Base-by-base conservation (phyloP, 2,888 invertebrate genomes). In the Geotrupes spiniger region DNA sequence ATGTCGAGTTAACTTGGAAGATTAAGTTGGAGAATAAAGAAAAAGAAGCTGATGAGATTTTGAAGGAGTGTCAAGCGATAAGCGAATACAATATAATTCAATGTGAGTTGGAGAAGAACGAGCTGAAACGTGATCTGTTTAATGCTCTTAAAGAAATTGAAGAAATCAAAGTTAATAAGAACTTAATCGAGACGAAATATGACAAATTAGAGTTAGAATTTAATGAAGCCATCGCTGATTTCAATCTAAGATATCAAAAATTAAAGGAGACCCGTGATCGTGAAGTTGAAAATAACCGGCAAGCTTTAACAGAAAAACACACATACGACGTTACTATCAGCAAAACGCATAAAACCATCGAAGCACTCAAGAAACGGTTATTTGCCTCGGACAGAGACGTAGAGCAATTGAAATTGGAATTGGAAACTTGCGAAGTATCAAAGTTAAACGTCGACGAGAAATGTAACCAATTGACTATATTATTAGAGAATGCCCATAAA, bases 371-470 rank as follows among this genome's bases (percentile, higher is more conserved):
- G 17, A 74, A 76, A 66, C 72, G 82, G 11, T 64, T 82, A 41
- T 72, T 80, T 39, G 76, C 79, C 58, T 82, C 82, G 2, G 82
- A 82, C 59, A 75, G 72, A 60, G 81, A 81, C 63, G 74, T 82
- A 1, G 81, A 81, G 60, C 75, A 76, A 63, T 67, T 82, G 62
- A 60, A 76, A 75, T 63, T 63, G 70, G 61, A 74, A 62, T 42
- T 74, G 11, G 56, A 63, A 14, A 52, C 51, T 6, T 65, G 63
- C 37, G 73, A 74, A 54, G 53, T 54, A 25, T 62, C 63, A 40
- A 61, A 70, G 10, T 42, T 73, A 1, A 61, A 66, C 16, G 63
- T 59, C 17, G 72, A 73, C 58, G 57, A 56, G 11, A 66, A 65
- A 59, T 63, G 62, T 33, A 60, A 62, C 29, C 59, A 64, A 28